These are phyloP conservation scores for Mizuhopecten yessoensis DNA, from an alignment of 1,140 invertebrate species.

Conservation along the genomic window DNA sequence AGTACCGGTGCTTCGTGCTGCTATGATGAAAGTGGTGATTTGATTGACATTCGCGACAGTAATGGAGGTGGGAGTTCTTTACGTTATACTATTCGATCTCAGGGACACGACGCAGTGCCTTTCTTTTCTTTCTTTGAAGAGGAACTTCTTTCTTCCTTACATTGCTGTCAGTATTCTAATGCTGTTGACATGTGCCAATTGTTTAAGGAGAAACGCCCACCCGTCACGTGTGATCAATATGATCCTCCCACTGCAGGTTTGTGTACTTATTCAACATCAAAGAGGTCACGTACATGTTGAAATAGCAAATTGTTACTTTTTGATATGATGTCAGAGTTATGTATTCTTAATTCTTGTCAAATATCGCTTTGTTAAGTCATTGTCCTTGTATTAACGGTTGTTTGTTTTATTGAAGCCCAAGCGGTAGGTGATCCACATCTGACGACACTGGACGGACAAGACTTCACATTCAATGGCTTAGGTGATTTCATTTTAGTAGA, in stretches of 20 bases:
- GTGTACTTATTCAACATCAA: too few relatives aligned
- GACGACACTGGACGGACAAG: conserved; percentile 94
- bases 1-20: conserved; percentile 73
- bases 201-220: conserved; percentile 65
- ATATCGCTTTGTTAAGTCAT: too few relatives aligned
- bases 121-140: conserved; percentile 75
- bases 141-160: conserved; percentile 73
- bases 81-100: conserved; percentile 71
- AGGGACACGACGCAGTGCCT: conserved; percentile 69
- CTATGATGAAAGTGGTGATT: conserved; percentile 69
- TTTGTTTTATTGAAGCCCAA: conserved; percentile 84
- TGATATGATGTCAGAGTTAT: too few relatives aligned
- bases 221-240: conserved; percentile 73
- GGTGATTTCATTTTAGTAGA: conserved; percentile 92
- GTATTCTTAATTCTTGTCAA: too few relatives aligned
- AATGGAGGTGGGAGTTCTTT: conserved; percentile 70
- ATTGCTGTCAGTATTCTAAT: conserved; percentile 76
- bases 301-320: too few relatives aligned
- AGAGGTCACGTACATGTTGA: too few relatives aligned
- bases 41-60: conserved; percentile 71
- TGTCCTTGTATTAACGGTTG: conserved; percentile 10
- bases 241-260: conserved; percentile 74
- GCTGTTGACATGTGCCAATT: conserved; percentile 63
- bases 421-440: conserved; percentile 98
- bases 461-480: conserved; percentile 98